Base-by-base conservation (phyloP, 1,140 invertebrate genomes). In the Polyergus mexicanus region DNA sequence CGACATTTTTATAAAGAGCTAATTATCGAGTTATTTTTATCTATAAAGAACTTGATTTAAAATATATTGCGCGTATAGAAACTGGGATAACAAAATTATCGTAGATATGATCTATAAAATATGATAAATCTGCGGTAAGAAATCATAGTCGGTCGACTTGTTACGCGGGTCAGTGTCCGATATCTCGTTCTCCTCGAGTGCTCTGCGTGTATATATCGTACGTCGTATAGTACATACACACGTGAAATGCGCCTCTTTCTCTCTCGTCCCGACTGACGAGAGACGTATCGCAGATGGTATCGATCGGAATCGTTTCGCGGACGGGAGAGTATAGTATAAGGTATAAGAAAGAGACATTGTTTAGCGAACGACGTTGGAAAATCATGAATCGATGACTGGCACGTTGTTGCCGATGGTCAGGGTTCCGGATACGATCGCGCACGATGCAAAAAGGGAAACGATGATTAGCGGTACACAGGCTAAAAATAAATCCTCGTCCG, bases 161-260 rank as follows among this genome's bases (percentile, higher is more conserved):
- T 87, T 89, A 85, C 80, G 88, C 89, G 80, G 85, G 89, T 90
- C 88, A 90, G 78, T 90, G 88, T 86, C 85, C 88, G 89, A 90
- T 90, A 90, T 90, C 89, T 90, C 89, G 85, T 89, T 89, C 85
- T 80, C 72, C 56, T 54, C 28, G 85, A 41, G 19, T 38, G 66
- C 75, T 80, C 62, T 62, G 77, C 65, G 83, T 87, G 69, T 89
- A 84, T 72, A 28, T 25, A n/a, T n/a, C n/a, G n/a, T n/a, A 28
- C 38, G 51, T 35, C 68, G 62, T 47, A n/a, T n/a, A n/a, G 47
- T 51, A 19, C 16, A 51, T 51, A 51, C 47, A 51, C 80, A 85
- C 54, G 75, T 74, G 60, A 58, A 63, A 80, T 28, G 19, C 84
- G 84, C 22, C 63, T 60, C 72, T 41, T 16, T 28, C 63, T 60